These are phyloP conservation scores for crab-eating macaque (Macaca fascicularis) DNA, from an alignment of 2,113 vertebrate genomes.

Conservation along the genomic window T2T-MFA8v1.1 NC_088395.1:120883001-120883500, in stretches of 20 bases:
- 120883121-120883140: background rate
- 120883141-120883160: background rate
- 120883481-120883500: background rate
- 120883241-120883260: background rate
- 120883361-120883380: background rate
- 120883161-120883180: background rate
- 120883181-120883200: background rate
- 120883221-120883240: background rate
- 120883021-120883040: background rate
- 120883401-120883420: background rate
- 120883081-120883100: background rate
- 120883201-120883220: background rate
- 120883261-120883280: background rate
- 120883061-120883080: background rate
- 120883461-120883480: background rate
- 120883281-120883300: background rate
- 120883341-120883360: background rate
- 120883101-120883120: background rate
- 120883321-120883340: background rate
- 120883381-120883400: background rate
- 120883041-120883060: background rate
- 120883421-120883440: background rate
- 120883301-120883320: background rate
- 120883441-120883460: background rate
- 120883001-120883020: background rate